These are phyloP conservation scores for Lucilia sericata DNA, from an alignment of 1,140 invertebrate species.

Conservation along the genomic window DNA sequence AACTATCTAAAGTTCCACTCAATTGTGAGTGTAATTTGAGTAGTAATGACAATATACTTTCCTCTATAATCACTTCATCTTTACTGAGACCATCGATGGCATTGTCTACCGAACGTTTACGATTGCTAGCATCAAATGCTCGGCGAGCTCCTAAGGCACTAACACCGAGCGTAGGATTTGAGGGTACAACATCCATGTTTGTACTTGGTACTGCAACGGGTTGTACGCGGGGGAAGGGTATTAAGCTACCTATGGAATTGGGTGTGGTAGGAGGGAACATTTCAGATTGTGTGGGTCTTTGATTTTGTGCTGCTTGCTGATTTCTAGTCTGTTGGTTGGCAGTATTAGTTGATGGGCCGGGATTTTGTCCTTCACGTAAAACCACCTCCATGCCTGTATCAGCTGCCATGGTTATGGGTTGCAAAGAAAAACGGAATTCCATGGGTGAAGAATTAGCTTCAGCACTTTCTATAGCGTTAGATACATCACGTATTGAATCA, in stretches of 20 bases:
- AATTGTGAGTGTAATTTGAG: constrained; percentile 94
- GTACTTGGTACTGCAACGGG: constrained; percentile 64
- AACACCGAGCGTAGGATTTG: constrained; percentile 50
- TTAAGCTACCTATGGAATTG: constrained; percentile 58
- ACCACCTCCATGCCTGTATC: constrained; percentile 67
- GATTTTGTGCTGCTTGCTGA: constrained; percentile 26
- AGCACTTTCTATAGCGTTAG: constrained; percentile 47
- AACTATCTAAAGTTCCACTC: constrained; percentile 85
- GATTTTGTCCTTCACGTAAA: constrained; percentile 49
- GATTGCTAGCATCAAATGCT: constrained; percentile 54
- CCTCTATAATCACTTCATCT: constrained; percentile 78
- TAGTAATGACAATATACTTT: constrained; percentile 92
- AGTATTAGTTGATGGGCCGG: constrained; percentile 28
- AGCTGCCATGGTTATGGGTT: constrained; percentile 46
- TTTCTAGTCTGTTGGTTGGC: not conserved
- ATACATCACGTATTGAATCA: constrained; percentile 54
- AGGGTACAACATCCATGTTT: constrained; percentile 64
- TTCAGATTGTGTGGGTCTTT: constrained; percentile 52
- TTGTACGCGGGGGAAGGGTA: constrained; percentile 66
- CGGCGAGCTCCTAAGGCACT: constrained; percentile 50
- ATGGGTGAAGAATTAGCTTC: constrained; percentile 20
- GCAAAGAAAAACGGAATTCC: constrained; percentile 45
- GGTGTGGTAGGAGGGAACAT: constrained; percentile 65
- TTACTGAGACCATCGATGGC: constrained; percentile 64
- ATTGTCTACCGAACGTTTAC: constrained; percentile 63